These are phyloP conservation scores for Crossocerus cetratus DNA, from an alignment of 2,888 invertebrate genomes.

Conservation along the genomic window DNA sequence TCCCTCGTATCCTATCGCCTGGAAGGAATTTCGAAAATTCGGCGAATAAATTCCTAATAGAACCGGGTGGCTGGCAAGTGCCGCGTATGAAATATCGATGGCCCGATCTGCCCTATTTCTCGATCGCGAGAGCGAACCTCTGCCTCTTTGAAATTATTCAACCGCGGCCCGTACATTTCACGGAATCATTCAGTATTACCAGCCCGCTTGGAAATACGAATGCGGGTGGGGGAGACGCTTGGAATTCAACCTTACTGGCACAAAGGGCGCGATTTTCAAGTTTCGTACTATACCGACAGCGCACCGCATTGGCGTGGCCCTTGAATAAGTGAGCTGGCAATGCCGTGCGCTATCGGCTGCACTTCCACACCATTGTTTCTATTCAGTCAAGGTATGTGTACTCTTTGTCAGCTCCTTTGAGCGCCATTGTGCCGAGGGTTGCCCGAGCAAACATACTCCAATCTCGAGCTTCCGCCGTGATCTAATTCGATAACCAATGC, in stretches of 20 bases:
- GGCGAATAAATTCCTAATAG: too few relatives aligned
- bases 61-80: too few relatives aligned
- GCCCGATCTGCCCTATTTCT: too few relatives aligned
- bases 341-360: constrained; percentile 48
- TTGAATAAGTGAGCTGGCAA: constrained; percentile 50
- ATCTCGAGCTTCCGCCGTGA: constrained; percentile 45
- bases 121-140: too few relatives aligned
- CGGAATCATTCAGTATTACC: constrained; percentile 13
- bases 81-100: too few relatives aligned
- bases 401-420: constrained; percentile 53
- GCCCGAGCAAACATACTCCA: constrained; percentile 48
- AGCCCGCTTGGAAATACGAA: constrained; percentile 22
- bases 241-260: constrained; percentile 48
- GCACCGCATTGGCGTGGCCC: constrained; percentile 47
- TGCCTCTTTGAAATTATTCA: neutral
- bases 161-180: constrained; percentile 10
- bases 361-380: constrained; percentile 51
- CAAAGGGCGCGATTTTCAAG: constrained; percentile 53
- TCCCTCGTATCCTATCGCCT: too few relatives aligned
- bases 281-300: constrained; percentile 41
- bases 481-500: constrained; percentile 47
- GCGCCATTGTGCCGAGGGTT: constrained; percentile 51
- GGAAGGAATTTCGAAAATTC: too few relatives aligned
- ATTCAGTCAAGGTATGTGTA: constrained; percentile 54
- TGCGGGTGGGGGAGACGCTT: constrained; percentile 19